Evolutionary conservation across 2,113 vertebrate genomes (phyloP).

Genomic region (Daubentonia madagascariensis): DNA sequence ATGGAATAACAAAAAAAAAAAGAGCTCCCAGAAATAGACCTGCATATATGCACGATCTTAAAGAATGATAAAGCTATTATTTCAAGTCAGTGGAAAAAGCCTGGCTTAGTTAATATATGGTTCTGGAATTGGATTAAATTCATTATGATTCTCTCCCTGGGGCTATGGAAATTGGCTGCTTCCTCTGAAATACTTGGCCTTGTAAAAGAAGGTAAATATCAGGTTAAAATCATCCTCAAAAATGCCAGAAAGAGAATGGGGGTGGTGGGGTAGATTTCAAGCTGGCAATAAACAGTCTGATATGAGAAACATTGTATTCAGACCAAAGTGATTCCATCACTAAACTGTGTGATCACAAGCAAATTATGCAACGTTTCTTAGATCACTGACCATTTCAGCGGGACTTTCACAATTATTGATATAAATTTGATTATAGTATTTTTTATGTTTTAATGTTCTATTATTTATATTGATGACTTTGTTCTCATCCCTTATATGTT

Average conservation of each 20-base stretch:
- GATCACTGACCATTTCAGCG: not conserved
- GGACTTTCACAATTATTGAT: not conserved
- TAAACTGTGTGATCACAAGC: not conserved
- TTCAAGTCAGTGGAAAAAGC: not conserved
- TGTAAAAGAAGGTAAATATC: not conserved
- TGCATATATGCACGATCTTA: not conserved
- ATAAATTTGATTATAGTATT: not conserved
- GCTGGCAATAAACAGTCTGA: not conserved
- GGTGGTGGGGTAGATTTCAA: not conserved
- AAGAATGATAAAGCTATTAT: not conserved
- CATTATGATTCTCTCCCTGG: not conserved
- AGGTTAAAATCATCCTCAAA: not conserved
- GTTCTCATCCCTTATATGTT: not conserved
- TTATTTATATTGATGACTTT: not conserved
- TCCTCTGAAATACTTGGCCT: not conserved
- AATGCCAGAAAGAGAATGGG: not conserved
- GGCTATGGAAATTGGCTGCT: not conserved
- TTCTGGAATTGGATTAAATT: not conserved
- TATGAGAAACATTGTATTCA: not conserved
- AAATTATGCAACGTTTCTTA: not conserved
- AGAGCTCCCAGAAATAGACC: not conserved
- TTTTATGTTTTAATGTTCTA: not conserved
- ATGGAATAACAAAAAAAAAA: not conserved
- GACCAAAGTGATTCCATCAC: not conserved
- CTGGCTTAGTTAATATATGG: not conserved